These are phyloP conservation scores for Prunella fulvescens DNA, from an alignment of 2,113 vertebrate genomes.

Conservation along the genomic window DNA sequence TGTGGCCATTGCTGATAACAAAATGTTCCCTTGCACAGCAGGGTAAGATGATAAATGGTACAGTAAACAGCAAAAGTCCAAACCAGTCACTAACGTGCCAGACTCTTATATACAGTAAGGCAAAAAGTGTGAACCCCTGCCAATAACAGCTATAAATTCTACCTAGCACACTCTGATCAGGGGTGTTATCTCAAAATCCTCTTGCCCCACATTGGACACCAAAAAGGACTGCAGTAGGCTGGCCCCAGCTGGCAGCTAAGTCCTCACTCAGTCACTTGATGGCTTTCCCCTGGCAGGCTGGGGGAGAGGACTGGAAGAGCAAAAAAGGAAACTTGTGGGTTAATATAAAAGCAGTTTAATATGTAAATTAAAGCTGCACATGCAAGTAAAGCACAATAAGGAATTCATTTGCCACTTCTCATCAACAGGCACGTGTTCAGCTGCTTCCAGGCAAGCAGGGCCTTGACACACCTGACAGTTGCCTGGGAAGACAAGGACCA, in stretches of 20 bases:
- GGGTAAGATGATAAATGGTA: neutral
- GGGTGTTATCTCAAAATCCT: neutral
- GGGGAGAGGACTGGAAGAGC: neutral
- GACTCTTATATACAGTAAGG: neutral
- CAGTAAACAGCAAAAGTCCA: neutral
- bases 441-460: neutral
- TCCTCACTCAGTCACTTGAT: neutral
- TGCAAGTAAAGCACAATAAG: neutral
- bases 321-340: neutral
- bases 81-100: neutral
- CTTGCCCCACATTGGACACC: rapidly evolving
- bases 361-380: neutral
- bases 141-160: neutral
- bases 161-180: neutral
- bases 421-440: neutral
- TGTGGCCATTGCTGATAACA: neutral
- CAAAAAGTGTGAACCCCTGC: neutral
- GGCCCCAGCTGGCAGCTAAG: neutral
- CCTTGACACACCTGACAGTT: rapidly evolving
- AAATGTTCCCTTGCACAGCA: neutral
- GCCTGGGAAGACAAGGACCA: neutral
- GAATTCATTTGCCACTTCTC: neutral
- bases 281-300: neutral
- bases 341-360: neutral
- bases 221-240: neutral